Evolutionary conservation across 1,140 invertebrate genomes (phyloP).

Genomic region (Drosophila teissieri): DNA sequence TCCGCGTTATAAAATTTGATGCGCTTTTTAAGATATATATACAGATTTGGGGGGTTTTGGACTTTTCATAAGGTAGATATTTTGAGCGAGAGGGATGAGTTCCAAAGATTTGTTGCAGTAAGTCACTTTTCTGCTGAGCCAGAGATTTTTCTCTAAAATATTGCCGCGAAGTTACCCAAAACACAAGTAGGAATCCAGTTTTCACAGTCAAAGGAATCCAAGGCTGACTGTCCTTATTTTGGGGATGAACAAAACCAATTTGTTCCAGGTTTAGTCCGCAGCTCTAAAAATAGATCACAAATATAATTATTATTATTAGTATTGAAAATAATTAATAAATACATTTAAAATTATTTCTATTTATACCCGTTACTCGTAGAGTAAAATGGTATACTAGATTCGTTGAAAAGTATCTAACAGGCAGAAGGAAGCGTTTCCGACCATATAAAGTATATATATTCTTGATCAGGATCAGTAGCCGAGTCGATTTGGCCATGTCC

Average conservation of each 20-base stretch:
- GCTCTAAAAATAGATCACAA: slow-evolving; percentile 31
- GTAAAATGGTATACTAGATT: too few relatives aligned
- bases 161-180: slow-evolving; percentile 97
- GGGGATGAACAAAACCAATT: slow-evolving; percentile 92
- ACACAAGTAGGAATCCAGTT: slow-evolving; percentile 95
- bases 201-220: slow-evolving; percentile 92
- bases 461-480: too few relatives aligned
- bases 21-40: slow-evolving; percentile 87
- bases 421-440: too few relatives aligned
- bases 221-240: slow-evolving; percentile 86
- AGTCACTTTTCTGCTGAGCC: slow-evolving; percentile 86
- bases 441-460: too few relatives aligned
- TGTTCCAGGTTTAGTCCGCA: slow-evolving; percentile 90
- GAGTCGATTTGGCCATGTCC: too few relatives aligned
- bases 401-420: too few relatives aligned
- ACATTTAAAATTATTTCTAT: too few relatives aligned
- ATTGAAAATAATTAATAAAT: too few relatives aligned
- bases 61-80: slow-evolving; percentile 84
- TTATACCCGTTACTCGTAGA: too few relatives aligned
- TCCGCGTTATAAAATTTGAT: slow-evolving; percentile 91
- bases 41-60: slow-evolving; percentile 85
- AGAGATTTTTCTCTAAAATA: slow-evolving; percentile 91
- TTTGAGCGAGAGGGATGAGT: slow-evolving; percentile 86
- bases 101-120: slow-evolving; percentile 90
- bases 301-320: too few relatives aligned